Percentiles rank a stretch among this genome's conserved stretches.
phyloP scores from a whole-genome alignment of 1,140 invertebrate species.

The Anastatus disparis region DNA sequence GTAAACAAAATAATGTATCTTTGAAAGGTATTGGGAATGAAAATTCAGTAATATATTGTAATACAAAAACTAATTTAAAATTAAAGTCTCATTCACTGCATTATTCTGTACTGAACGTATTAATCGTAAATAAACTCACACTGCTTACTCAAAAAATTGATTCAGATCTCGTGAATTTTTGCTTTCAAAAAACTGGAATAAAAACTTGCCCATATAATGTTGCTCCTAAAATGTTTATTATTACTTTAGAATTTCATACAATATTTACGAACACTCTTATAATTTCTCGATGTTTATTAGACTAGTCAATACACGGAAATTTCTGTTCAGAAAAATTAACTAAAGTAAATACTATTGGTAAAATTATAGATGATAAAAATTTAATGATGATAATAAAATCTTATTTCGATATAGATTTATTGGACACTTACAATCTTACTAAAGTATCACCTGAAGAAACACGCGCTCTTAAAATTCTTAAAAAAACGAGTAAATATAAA shows the following conservation, averaged over 20 bases:
- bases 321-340: no score
- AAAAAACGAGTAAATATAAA: not conserved
- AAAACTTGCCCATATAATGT: no score
- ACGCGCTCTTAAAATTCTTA: not conserved
- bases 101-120: no score
- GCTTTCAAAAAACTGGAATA: no score
- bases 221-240: conserved; percentile 11
- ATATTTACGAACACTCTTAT: not conserved
- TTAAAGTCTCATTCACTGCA: no score
- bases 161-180: no score
- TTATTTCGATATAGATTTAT: not conserved
- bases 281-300: conserved; percentile 1
- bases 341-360: not conserved
- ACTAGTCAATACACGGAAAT: not conserved
- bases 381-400: not conserved
- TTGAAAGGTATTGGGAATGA: no score
- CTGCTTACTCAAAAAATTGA: no score
- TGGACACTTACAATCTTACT: not conserved
- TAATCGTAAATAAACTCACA: no score
- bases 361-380: not conserved
- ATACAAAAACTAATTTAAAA: no score
- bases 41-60: no score
- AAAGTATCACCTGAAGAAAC: not conserved
- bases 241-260: not conserved
- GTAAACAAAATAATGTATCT: no score